These are phyloP conservation scores for Calyptommatus sinebrachiatus DNA, from an alignment of 2,113 vertebrate genomes.

Conservation along the genomic window DNA sequence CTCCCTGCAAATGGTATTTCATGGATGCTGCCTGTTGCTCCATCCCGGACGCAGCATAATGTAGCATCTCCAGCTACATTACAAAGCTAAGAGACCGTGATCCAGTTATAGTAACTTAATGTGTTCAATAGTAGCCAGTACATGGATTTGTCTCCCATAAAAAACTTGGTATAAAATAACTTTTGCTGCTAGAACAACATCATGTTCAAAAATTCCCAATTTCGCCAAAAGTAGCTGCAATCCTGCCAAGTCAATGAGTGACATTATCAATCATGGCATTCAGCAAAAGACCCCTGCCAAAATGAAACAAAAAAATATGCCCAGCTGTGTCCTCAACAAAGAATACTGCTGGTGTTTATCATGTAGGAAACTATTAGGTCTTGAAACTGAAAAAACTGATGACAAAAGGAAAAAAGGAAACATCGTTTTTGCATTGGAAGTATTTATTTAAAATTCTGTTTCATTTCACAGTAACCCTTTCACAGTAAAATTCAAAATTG, in stretches of 20 bases:
- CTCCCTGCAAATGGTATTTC: too few species aligned
- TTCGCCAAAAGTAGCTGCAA: slow-evolving; percentile 2
- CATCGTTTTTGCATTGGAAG: too few species aligned
- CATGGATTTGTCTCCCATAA: background rate
- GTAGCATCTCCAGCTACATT: too few species aligned
- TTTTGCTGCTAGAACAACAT: background rate
- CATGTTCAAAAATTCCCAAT: background rate
- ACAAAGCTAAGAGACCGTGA: too few species aligned
- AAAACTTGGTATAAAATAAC: background rate
- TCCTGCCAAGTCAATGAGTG: slow-evolving; percentile 4
- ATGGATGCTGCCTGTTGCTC: too few species aligned
- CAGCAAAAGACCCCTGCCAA: background rate
- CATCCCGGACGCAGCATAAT: too few species aligned
- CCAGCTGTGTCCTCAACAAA: background rate
- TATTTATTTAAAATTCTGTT: background rate
- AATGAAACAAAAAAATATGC: background rate
- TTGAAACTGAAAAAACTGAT: background rate
- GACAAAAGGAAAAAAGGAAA: background rate
- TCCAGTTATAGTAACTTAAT: too few species aligned
- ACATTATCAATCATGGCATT: background rate
- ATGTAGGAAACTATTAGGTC: background rate
- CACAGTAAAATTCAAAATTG: background rate
- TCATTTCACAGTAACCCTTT: background rate
- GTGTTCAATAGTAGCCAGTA: background rate
- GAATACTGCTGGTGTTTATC: background rate